A percentile compares a stretch with the other conserved stretches of the same genome.
These are phyloP conservation scores for Halichondria panicea DNA, from an alignment of 37 sponge, comb jelly and placozoan species.

Conservation along the genomic window DNA sequence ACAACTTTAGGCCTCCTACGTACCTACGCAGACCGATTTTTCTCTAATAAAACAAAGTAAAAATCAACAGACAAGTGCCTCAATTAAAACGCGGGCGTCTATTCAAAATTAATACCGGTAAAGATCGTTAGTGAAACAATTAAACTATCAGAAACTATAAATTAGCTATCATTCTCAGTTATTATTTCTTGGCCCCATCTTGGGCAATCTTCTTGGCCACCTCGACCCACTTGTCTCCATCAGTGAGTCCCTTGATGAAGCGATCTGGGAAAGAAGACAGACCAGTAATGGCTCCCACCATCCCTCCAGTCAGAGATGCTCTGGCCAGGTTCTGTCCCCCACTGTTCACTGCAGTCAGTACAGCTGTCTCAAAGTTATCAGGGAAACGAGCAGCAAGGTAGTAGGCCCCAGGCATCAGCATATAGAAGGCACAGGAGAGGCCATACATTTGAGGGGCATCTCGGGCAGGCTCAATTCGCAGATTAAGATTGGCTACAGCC, in stretches of 20 bases:
- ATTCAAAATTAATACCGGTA: too few species aligned
- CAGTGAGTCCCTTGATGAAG: conserved; percentile 8
- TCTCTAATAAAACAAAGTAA: too few species aligned
- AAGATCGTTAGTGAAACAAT: too few species aligned
- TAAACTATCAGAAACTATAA: too few species aligned
- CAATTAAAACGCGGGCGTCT: too few species aligned
- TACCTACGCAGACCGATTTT: too few species aligned
- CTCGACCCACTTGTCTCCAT: background rate
- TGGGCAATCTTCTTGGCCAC: conserved; percentile 1
- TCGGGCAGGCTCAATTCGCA: background rate
- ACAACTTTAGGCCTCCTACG: too few species aligned
- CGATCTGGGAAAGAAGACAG: conserved; percentile 1
- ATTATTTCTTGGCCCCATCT: background rate
- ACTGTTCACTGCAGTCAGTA: conserved; percentile 9
- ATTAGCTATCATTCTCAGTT: background rate
- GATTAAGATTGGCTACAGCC: background rate
- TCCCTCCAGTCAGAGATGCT: conserved; percentile 1
- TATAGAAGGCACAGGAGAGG: background rate
- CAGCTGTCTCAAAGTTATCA: conserved; percentile 6
- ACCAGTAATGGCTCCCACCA: conserved; percentile 6
- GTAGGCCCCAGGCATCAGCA: conserved; percentile 3
- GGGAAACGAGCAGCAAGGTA: background rate
- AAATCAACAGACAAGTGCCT: too few species aligned
- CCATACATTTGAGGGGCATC: background rate
- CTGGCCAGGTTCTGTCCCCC: conserved; percentile 8